Base-by-base conservation (phyloP, 2,888 invertebrate genomes). In the Caradrina clavipalpis region DNA sequence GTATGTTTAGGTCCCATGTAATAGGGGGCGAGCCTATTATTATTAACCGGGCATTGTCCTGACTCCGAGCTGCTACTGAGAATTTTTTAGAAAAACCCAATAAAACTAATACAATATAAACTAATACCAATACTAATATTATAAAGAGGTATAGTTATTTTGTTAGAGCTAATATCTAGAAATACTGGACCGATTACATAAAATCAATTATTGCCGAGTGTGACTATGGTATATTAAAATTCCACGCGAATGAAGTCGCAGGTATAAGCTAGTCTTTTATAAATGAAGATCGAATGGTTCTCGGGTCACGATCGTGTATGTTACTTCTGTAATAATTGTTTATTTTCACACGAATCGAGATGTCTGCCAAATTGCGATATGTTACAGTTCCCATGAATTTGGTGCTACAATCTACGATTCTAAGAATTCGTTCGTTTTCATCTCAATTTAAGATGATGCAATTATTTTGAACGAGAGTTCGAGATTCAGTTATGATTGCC, bases 371-470 rank as follows among this genome's bases (percentile, higher is more conserved):
- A 79, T 47, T 53, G 55, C 31, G 10, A 42, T 56, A 35, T 60
- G 51, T 53, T 64, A 47, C 11, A 54, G 51, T 62, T 74, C 45
- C 51, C 39, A 50, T 62, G 50, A 79, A 54, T 57, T 65, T 58
- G 47, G 13, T 61, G 47, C 10, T 57, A 31, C 22, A 22, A 45
- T 61, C 21, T 60, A 21, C 3, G 8, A 17, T 80, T 80, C 76
- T 21, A n/a, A 56, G 76, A 80, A 67, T 64, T n/a, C 35, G 6
- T 47, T 63, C 22, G 50, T 76, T 76, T 73, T 60, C 15, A 47
- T 71, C 45, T 45, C 47, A 55, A 60, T 51, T 45, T 53, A 31
- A 42, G 31, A 75, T 79, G 71, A 69, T 76, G 80, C 56, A 63
- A 76, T 62, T 47, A 57, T 78, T 42, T 56, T 50, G 35, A 75